Percentiles rank a stretch among this genome's conserved stretches.
These are phyloP conservation scores for Leucoraja ocellata DNA, from an alignment of 2,797 vertebrate genomes.

Conservation along the genomic window DNA sequence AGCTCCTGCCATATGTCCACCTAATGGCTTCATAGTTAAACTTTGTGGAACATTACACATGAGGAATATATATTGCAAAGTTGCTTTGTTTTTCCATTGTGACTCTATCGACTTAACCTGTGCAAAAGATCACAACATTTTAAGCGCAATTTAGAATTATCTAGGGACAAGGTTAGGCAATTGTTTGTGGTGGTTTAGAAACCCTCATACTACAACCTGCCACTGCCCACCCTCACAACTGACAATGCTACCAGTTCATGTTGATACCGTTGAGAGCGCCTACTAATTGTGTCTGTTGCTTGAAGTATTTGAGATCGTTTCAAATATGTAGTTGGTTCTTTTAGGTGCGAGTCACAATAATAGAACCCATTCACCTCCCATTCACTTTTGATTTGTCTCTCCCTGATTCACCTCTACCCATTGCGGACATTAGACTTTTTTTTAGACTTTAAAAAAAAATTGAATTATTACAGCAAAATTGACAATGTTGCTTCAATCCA, in stretches of 20 bases:
- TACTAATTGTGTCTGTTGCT: background rate
- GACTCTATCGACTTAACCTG: background rate
- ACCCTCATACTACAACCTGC: background rate
- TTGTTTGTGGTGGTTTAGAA: background rate
- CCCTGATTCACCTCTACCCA: too few relatives aligned
- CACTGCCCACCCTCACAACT: background rate
- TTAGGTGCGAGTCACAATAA: background rate
- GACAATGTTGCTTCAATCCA: background rate
- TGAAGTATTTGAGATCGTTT: background rate
- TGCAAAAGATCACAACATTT: background rate
- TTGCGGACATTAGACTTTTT: too few relatives aligned
- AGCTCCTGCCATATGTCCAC: background rate
- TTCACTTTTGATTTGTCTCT: too few relatives aligned
- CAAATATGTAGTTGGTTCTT: background rate
- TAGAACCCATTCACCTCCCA: background rate
- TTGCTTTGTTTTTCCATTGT: background rate
- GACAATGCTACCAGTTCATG: background rate
- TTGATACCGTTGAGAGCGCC: background rate
- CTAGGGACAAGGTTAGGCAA: background rate
- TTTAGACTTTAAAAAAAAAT: too few relatives aligned
- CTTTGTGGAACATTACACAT: background rate
- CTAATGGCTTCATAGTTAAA: background rate
- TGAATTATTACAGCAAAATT: background rate
- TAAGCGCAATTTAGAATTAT: background rate
- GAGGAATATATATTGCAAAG: background rate